Evolutionary conservation across 64 coral and sea anemone species (phyloP).

Genomic region (Acropora tenuis): DNA sequence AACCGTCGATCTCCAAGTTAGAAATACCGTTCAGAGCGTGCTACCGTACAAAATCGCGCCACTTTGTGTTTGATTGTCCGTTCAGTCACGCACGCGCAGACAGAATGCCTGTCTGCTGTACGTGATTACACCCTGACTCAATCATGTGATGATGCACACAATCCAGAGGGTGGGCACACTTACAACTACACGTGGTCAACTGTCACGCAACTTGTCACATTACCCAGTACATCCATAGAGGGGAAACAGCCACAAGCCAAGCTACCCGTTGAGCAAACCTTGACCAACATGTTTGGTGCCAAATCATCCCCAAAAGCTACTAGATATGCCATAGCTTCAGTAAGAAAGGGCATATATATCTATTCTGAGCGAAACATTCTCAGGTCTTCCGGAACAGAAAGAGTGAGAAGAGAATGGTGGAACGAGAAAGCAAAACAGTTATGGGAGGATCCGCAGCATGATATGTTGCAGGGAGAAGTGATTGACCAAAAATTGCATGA

Average conservation of each 20-base stretch:
- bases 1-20: too few relatives aligned
- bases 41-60: too few relatives aligned
- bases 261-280: not conserved
- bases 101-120: too few relatives aligned
- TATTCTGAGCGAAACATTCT: not conserved
- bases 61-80: too few relatives aligned
- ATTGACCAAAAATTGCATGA: not conserved
- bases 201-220: not conserved
- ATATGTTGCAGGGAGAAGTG: not conserved
- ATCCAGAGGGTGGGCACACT: too few relatives aligned
- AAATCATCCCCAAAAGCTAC: not conserved
- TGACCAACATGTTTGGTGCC: not conserved
- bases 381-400: not conserved
- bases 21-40: too few relatives aligned
- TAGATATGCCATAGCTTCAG: not conserved
- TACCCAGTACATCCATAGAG: not conserved
- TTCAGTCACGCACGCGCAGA: too few relatives aligned
- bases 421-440: not conserved
- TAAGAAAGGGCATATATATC: not conserved
- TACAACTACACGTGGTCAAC: too few relatives aligned
- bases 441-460: not conserved
- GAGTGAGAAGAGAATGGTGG: not conserved
- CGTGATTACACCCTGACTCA: too few relatives aligned
- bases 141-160: too few relatives aligned
- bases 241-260: not conserved